Conservation (phyloP, 2,113 vertebrate genomes). For the Cynopterus brachyotis region DNA sequence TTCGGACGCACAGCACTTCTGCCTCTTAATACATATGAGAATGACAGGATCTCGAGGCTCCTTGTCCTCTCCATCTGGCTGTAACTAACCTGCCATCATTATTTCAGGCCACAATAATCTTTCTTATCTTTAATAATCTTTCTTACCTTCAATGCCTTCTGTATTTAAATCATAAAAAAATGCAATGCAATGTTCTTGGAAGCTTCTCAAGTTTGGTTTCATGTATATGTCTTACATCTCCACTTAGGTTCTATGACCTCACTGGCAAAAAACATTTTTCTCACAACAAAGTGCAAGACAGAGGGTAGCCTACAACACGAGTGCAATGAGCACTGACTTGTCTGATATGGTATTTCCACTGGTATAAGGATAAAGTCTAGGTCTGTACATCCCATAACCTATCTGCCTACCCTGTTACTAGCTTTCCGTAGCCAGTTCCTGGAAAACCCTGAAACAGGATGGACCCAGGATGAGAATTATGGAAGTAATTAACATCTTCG, state of each 20-base stretch:
- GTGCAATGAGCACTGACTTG: background rate
- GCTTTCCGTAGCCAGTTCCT: background rate
- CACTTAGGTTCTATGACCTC: background rate
- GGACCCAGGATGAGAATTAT: background rate
- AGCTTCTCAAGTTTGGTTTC: background rate
- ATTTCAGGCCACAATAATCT: background rate
- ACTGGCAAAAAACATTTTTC: background rate
- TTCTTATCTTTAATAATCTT: background rate
- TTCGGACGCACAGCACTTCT: background rate
- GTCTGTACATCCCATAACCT: background rate
- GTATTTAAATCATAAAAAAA: background rate
- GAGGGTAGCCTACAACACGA: background rate
- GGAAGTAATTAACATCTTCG: background rate
- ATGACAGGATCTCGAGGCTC: background rate
- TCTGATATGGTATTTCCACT: background rate
- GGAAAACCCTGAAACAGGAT: background rate
- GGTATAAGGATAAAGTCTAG: background rate
- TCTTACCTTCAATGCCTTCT: background rate
- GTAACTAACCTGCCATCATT: background rate
- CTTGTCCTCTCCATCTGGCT: background rate
- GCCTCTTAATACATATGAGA: background rate
- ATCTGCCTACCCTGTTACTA: background rate
- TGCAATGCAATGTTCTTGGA: background rate
- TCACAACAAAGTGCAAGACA: background rate
- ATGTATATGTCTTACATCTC: background rate